Evolutionary conservation across 2,113 vertebrate species (phyloP), one percentile per base, ranked within the genome.

Genomic region (Neolamprologus variostigma): DNA sequence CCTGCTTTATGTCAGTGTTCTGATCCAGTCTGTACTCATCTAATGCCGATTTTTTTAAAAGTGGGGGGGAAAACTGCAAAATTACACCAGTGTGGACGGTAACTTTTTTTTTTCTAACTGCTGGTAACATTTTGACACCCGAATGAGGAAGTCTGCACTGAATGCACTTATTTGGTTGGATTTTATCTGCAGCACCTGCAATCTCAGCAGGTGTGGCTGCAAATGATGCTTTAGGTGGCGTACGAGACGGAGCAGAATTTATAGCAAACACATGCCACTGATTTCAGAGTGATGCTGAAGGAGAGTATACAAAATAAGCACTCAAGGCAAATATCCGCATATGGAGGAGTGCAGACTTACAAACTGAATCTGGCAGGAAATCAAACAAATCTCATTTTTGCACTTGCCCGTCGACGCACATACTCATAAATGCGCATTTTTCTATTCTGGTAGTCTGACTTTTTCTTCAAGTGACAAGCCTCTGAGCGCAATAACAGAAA

Each of bases 131-230:
- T 83, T 26, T 47, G 37, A 35, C 82, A 83, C 54, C 51, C 42
- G 35, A 71, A 51, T 28, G 81, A 90, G 80, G n/a, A 63, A 66
- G 19, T 89, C 87, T 59, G 54, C n/a, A 28, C 76, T 73, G 63
- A 57, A 81, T n/a, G 45, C 40, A 81, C 86, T 81, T 66, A 81
- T 92, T 83, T 84, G 78, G 76, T 76, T 80, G 80, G 80, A 81
- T 85, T 93, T 90, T 86, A 87, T 89, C 85, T 78, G 42, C 82
- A 87, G 59, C 91, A 89, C 88, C 91, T 93, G 91, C 84, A 80
- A 42, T 85, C 87, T 90, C 84, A 79, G 92, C 91, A 90, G 92
- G 84, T 94, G 91, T 83, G 86, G 55, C 63, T 86, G 81, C 51
- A 87, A 89, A 90, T 83, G 82, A 85, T 83, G 59, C 79, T 71